phyloP scores from a whole-genome alignment of 2,113 vertebrate species.

The Eulacestoma nigropectus region DNA sequence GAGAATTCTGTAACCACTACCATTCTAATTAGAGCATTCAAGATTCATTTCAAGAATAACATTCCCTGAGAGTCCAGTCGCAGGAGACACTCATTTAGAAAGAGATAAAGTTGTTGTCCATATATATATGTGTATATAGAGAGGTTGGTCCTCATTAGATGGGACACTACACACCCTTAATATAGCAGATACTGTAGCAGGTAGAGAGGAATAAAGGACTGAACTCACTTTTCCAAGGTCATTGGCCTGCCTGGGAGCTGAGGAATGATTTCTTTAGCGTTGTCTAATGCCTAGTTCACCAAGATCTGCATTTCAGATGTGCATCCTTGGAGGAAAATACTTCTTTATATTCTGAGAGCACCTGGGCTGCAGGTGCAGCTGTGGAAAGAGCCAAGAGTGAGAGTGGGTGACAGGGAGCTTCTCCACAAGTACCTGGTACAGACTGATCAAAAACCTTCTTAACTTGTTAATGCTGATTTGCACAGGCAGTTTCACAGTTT shows the following conservation, averaged over 20 bases:
- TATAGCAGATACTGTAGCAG: neutral
- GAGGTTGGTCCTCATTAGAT: neutral
- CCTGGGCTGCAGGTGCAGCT: neutral
- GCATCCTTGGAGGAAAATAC: neutral
- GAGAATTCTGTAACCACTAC: conserved; percentile 24
- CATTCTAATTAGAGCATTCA: conserved; percentile 35
- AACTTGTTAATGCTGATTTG: neutral
- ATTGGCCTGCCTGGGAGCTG: neutral
- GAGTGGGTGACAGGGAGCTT: neutral
- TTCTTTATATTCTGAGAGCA: neutral
- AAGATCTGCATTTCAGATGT: neutral
- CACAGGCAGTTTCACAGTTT: neutral
- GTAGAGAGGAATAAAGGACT: neutral
- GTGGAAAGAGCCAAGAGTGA: neutral
- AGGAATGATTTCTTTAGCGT: neutral
- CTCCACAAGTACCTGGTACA: neutral
- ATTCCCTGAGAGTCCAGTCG: neutral
- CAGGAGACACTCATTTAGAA: neutral
- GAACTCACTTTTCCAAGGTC: neutral
- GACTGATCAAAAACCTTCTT: neutral
- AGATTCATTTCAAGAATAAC: neutral
- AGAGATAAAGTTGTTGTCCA: neutral
- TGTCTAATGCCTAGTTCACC: neutral
- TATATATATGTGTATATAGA: neutral
- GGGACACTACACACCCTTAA: neutral